These are phyloP conservation scores for Arge pagana DNA, from an alignment of 2,888 invertebrate genomes.

Conservation along the genomic window DNA sequence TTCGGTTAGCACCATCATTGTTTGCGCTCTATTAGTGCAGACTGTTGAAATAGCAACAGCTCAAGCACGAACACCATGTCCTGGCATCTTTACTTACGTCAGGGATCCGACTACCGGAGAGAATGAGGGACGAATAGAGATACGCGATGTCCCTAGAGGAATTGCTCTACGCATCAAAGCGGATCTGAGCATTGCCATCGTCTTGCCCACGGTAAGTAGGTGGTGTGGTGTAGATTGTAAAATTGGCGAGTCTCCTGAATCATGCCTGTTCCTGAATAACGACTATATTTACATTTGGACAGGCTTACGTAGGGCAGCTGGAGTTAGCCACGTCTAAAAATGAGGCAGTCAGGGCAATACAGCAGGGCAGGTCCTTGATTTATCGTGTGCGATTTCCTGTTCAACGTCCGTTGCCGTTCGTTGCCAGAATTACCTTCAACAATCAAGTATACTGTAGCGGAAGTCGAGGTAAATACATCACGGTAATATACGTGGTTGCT, in stretches of 20 bases:
- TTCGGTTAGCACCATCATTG: conserved; percentile 13
- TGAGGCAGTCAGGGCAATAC: conserved; percentile 39
- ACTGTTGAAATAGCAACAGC: conserved; percentile 5
- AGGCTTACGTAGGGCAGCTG: conserved; percentile 49
- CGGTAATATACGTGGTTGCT: too few species aligned
- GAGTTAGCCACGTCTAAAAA: conserved; percentile 43
- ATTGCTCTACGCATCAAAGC: conserved; percentile 38
- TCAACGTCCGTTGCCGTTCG: conserved; percentile 42
- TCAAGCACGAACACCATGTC: conserved; percentile 38
- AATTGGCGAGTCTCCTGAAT: too few species aligned
- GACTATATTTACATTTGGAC: background rate
- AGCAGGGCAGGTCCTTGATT: conserved; percentile 39
- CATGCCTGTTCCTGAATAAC: background rate
- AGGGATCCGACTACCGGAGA: conserved; percentile 34
- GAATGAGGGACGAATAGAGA: conserved; percentile 41
- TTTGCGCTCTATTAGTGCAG: background rate
- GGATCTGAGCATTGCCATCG: conserved; percentile 37
- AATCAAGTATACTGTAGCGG: conserved; percentile 42
- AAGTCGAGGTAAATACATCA: conserved; percentile 34
- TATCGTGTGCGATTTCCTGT: conserved; percentile 50
- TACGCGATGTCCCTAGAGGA: conserved; percentile 38
- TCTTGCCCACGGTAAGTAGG: conserved; percentile 41
- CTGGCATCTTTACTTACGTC: conserved; percentile 43
- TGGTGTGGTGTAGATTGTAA: too few species aligned
- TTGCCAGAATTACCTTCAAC: conserved; percentile 46